Evolutionary conservation across 2,888 invertebrate species (phyloP).

Genomic region (Caradrina kadenii): DNA sequence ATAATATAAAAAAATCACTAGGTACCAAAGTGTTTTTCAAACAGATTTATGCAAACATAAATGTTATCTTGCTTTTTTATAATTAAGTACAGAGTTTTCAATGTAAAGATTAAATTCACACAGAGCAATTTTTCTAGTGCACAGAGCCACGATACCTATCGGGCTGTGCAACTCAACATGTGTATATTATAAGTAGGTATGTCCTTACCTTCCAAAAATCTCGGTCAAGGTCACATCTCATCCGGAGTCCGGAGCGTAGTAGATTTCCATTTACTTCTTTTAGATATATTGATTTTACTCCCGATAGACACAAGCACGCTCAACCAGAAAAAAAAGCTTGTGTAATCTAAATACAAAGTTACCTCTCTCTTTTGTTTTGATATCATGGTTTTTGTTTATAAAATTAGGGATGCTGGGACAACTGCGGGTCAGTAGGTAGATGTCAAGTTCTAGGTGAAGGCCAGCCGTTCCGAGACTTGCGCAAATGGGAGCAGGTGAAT

Average conservation of each 20-base stretch:
- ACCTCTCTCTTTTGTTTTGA: constrained; percentile 9
- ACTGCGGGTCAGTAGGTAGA: constrained; percentile 68
- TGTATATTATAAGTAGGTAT: background rate
- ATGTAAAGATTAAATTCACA: background rate
- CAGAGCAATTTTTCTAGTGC: background rate
- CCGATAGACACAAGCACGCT: background rate
- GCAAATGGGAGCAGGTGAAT: constrained; percentile 65
- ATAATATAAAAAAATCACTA: too few species aligned
- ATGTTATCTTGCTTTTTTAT: too few species aligned
- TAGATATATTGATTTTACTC: constrained; percentile 6
- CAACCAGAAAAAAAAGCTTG: background rate
- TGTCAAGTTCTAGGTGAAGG: constrained; percentile 82
- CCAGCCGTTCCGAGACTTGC: constrained; percentile 68
- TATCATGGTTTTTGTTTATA: constrained; percentile 35
- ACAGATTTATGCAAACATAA: too few species aligned
- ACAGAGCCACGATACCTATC: background rate
- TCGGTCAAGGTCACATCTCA: constrained; percentile 53
- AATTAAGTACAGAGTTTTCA: too few species aligned
- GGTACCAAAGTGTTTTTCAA: too few species aligned
- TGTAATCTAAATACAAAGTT: background rate
- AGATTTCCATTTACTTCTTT: background rate
- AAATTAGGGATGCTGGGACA: constrained; percentile 35
- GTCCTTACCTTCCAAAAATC: constrained; percentile 47
- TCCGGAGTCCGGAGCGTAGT: constrained; percentile 16
- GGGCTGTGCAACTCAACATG: too few species aligned